Evolutionary conservation across 2,113 vertebrate species (phyloP).

Genomic region (Zingel zingel): DNA sequence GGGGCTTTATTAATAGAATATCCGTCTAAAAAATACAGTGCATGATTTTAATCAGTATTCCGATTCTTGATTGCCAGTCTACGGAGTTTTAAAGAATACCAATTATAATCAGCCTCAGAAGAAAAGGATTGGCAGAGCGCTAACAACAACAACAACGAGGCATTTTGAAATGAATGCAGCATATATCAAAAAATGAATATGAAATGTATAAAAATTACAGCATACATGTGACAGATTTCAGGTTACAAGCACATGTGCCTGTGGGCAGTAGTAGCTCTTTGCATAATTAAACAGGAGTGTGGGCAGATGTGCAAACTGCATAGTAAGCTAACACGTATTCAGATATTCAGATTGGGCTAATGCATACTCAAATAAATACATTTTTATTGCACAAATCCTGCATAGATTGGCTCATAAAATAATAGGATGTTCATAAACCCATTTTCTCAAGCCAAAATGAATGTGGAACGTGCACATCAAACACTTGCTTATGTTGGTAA

Average conservation of each 20-base stretch:
- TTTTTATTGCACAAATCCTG: background rate
- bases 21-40: background rate
- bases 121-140: background rate
- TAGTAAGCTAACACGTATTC: background rate
- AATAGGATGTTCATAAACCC: background rate
- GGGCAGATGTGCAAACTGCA: slow-evolving; percentile 38
- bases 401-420: background rate
- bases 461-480: background rate
- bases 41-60: slow-evolving; percentile 20
- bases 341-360: background rate
- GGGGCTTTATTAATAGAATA: background rate
- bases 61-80: slow-evolving; percentile 46
- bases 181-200: background rate
- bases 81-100: slow-evolving; percentile 3
- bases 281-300: slow-evolving; percentile 29
- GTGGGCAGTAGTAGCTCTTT: slow-evolving; percentile 18
- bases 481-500: background rate
- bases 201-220: background rate
- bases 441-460: background rate
- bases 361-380: slow-evolving; percentile 10
- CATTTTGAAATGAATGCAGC: slow-evolving; percentile 3
- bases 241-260: slow-evolving; percentile 24
- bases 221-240: slow-evolving; percentile 25
- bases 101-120: slow-evolving; percentile 44
- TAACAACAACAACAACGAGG: background rate